phyloP scores from a whole-genome alignment of 2,888 invertebrate species.

The Spilarctia lutea region DNA sequence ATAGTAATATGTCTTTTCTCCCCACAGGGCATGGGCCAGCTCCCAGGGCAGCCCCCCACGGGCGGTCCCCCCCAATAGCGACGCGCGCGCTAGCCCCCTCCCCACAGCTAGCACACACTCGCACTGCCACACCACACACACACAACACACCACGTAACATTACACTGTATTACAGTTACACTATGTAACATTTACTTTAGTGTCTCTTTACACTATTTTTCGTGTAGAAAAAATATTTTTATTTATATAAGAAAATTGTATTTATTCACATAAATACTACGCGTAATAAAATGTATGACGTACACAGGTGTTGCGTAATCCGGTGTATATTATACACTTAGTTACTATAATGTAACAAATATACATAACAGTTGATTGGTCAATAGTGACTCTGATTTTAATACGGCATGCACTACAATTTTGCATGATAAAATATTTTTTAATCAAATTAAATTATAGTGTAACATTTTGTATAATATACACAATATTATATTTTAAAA shows the following conservation, averaged over 20 bases:
- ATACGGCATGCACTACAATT: conserved; percentile 30
- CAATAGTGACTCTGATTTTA: conserved; percentile 26
- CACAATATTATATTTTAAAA: background rate
- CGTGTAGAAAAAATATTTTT: conserved; percentile 16
- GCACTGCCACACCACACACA: conserved; percentile 33
- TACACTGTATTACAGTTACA: conserved; percentile 11
- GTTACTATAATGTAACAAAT: conserved; percentile 14
- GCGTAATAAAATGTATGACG: background rate
- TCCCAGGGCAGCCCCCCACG: conserved; percentile 78
- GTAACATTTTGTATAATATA: conserved; percentile 9
- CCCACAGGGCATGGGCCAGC: conserved; percentile 77
- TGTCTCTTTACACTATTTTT: background rate
- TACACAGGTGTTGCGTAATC: background rate
- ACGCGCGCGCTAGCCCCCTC: conserved; percentile 50
- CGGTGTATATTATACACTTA: conserved; percentile 14
- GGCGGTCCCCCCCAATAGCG: conserved; percentile 83
- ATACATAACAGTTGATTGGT: conserved; percentile 25
- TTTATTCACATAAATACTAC: background rate
- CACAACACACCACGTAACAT: conserved; percentile 9
- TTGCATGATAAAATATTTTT: conserved; percentile 23
- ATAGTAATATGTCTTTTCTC: conserved; percentile 4
- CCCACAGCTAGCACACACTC: conserved; percentile 29
- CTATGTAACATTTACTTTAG: conserved; percentile 6
- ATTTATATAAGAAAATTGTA: background rate
- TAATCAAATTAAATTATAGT: background rate